Evolutionary conservation across 1,140 invertebrate species (phyloP).

Genomic region (Diploscapter pachys): DNA sequence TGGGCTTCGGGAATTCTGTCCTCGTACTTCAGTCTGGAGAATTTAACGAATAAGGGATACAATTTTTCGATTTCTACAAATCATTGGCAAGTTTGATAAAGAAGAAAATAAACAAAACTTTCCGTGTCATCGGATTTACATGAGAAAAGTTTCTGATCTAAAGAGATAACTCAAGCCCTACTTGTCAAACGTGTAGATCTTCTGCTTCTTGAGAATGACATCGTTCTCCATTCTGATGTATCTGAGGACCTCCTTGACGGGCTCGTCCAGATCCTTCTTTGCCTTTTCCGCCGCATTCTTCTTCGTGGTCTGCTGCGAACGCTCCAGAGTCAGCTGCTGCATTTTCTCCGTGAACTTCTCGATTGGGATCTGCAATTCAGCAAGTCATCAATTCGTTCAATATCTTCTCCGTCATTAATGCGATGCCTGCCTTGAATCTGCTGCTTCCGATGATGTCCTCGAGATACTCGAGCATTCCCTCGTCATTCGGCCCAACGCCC

Average conservation of each 20-base stretch:
- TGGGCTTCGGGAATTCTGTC: too few relatives aligned
- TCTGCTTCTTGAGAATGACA: slow-evolving; percentile 33
- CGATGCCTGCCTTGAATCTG: slow-evolving; percentile 63
- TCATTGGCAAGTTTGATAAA: too few relatives aligned
- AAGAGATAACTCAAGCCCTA: too few relatives aligned
- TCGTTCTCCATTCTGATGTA: slow-evolving; percentile 47
- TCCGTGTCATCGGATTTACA: too few relatives aligned
- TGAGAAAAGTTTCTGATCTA: too few relatives aligned
- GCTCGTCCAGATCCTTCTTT: slow-evolving; percentile 74
- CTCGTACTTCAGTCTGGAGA: too few relatives aligned
- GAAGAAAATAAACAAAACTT: too few relatives aligned
- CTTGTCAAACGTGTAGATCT: slow-evolving; percentile 15
- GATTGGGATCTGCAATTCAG: slow-evolving; percentile 67
- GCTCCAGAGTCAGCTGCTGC: slow-evolving; percentile 66
- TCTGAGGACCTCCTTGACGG: slow-evolving; percentile 37
- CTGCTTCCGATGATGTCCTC: slow-evolving; percentile 96
- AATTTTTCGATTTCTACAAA: too few relatives aligned
- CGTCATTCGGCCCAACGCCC: slow-evolving; percentile 70
- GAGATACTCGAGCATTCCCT: slow-evolving; percentile 95
- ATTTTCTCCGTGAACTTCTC: slow-evolving; percentile 74
- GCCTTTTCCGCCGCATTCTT: slow-evolving; percentile 80
- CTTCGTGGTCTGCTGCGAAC: slow-evolving; percentile 34
- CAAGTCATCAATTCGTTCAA: neutral
- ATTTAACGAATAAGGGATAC: too few relatives aligned
- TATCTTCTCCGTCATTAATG: neutral